A percentile compares a stretch with the other conserved stretches of the same genome.
These are phyloP conservation scores for Scaptomyza tumidula DNA, from an alignment of 2,888 invertebrate genomes.

Conservation along the genomic window DNA sequence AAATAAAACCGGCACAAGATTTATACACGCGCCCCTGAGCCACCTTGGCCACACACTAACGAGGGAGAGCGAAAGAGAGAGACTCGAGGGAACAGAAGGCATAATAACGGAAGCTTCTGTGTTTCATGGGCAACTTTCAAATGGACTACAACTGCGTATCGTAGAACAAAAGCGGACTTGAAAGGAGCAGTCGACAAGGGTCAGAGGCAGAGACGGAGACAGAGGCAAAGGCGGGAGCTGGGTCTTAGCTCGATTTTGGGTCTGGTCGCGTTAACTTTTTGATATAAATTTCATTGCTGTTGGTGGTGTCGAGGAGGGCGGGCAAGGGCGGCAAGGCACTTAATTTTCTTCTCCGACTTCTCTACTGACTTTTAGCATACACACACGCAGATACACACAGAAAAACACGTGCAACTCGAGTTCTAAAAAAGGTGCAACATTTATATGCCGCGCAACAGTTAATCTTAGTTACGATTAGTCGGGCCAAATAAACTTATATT, in stretches of 20 bases:
- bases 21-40: constrained; percentile 71
- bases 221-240: not conserved
- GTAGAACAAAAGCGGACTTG: constrained; percentile 48
- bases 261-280: constrained; percentile 61
- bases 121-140: constrained; percentile 59
- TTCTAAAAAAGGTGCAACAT: constrained; percentile 39
- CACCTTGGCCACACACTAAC: constrained; percentile 20
- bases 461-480: constrained; percentile 76
- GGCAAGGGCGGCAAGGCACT: constrained; percentile 50
- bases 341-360: constrained; percentile 53
- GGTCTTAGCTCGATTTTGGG: constrained; percentile 43
- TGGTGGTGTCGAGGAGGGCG: not conserved
- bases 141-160: constrained; percentile 61
- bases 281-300: constrained; percentile 68
- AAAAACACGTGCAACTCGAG: constrained; percentile 33
- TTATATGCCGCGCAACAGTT: constrained; percentile 74
- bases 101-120: constrained; percentile 36
- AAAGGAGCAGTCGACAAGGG: constrained; percentile 3
- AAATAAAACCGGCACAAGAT: constrained; percentile 83
- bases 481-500: constrained; percentile 72
- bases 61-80: not conserved
- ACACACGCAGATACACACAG: constrained; percentile 19
- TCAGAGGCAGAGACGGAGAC: not conserved
- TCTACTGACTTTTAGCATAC: constrained; percentile 29
- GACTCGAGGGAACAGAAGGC: constrained; percentile 5